These are phyloP conservation scores for Apostichopus parvimensis DNA, from an alignment of 35 echinoderm and acorn worm genomes.

Conservation along the genomic window DNA sequence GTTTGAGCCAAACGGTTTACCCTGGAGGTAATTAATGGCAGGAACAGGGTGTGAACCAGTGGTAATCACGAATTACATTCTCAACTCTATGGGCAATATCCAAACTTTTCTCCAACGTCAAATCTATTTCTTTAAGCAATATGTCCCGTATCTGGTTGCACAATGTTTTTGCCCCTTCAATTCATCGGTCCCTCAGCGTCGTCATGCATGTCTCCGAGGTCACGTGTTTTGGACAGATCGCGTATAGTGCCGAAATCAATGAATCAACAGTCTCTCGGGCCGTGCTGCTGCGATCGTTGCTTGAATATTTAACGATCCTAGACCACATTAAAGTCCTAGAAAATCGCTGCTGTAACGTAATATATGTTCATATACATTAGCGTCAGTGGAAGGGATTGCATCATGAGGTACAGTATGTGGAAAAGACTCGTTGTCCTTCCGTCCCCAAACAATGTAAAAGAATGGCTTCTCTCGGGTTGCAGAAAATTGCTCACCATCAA, in stretches of 20 bases:
- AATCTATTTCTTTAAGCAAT: neutral
- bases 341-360: constrained; percentile 44
- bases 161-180: neutral
- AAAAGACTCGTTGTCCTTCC: too few species aligned
- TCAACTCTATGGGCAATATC: neutral
- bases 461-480: too few species aligned
- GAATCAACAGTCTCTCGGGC: constrained; percentile 59
- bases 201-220: constrained; percentile 41
- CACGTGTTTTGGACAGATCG: constrained; percentile 41
- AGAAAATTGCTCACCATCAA: too few species aligned
- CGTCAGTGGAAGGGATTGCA: neutral
- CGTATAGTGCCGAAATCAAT: constrained; percentile 43
- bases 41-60: too few species aligned
- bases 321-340: constrained; percentile 32
- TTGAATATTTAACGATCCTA: constrained; percentile 69
- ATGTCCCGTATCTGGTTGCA: neutral
- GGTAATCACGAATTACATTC: neutral
- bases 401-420: neutral
- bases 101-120: neutral
- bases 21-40: neutral
- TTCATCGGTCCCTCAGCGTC: constrained; percentile 40
- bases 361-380: neutral
- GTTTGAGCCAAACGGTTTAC: neutral
- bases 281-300: constrained; percentile 42
- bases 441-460: too few species aligned